Base-by-base conservation (phyloP, 2,888 invertebrate species). In the Latheticus oryzae region DNA sequence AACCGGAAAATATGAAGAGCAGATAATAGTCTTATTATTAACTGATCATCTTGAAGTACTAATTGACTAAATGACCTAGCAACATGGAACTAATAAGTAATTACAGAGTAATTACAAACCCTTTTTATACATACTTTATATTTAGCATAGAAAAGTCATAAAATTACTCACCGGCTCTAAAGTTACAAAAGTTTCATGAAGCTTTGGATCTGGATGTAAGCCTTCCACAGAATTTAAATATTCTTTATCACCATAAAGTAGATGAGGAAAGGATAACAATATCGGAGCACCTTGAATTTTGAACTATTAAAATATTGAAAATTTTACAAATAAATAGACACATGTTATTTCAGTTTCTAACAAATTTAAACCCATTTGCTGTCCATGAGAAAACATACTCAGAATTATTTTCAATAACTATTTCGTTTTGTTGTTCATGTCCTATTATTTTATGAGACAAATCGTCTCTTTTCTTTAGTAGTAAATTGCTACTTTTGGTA, bases 181-280 rank as follows among this genome's bases (percentile, higher is more conserved):
- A 63, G 87, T 87, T 8, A 90, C 76, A 66, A 81, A 86, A 24
- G 87, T 86, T 69, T 85, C 82, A 71, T 91, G 91, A 11, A 79
- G 74, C 2, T 83, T 80, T 65, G 77, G 76, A 55, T 81, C 72
- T 0, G 90, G 87, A 1, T 76, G 74, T 40, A 89, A 75, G 23
- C 90, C 90, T 2, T 83, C 76, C 5, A 90, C 83, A 2, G 24
- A 24, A 2, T 16, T 9, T n/a, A 12, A 11, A 23, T 58, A 58
- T 19, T 35, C 21, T 83, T 82, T 8, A 11, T 87, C 84, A 5
- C 85, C 87, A 59, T 83, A 83, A 47, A 87, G 76, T 77, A 90
- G 86, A 74, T 93, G 92, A 0, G 92, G 91, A 65, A 87, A 83
- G 3, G 88, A 85, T 56, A 89, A 72, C 38, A 91, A 83, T 30